phyloP scores from a whole-genome alignment of 2,888 invertebrate genomes.

The Zelleria hepariella region DNA sequence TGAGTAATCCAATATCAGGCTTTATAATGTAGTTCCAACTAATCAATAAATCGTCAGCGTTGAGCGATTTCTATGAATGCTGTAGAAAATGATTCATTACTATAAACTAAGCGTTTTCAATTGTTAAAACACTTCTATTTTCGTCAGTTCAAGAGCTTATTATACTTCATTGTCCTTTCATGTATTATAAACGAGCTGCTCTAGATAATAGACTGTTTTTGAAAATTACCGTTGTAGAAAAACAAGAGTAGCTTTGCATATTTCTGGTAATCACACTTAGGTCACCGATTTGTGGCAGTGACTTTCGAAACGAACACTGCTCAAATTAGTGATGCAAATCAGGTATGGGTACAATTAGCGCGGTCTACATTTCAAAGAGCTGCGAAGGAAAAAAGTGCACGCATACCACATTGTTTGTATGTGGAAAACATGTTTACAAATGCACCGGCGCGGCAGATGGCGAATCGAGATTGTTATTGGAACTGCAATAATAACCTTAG shows the following conservation, averaged over 20 bases:
- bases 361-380: not conserved
- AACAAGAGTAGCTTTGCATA: no score
- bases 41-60: not conserved
- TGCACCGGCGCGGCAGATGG: not conserved
- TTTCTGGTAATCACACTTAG: not conserved
- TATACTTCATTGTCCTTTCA: not conserved
- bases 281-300: not conserved
- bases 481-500: not conserved
- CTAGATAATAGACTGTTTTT: not conserved
- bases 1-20: not conserved
- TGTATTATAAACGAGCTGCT: not conserved
- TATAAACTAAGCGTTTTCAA: not conserved
- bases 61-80: not conserved
- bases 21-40: not conserved
- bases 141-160: not conserved
- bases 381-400: not conserved
- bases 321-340: not conserved
- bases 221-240: no score
- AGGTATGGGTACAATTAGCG: not conserved
- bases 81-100: not conserved
- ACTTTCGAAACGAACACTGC: no score
- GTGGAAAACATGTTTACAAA: not conserved
- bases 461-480: not conserved
- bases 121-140: not conserved
- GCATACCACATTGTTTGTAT: not conserved